A percentile compares a stretch with the other conserved stretches of the same genome.
phyloP scores from a whole-genome alignment of 2,888 invertebrate species.

The Osmoderma eremita region DNA sequence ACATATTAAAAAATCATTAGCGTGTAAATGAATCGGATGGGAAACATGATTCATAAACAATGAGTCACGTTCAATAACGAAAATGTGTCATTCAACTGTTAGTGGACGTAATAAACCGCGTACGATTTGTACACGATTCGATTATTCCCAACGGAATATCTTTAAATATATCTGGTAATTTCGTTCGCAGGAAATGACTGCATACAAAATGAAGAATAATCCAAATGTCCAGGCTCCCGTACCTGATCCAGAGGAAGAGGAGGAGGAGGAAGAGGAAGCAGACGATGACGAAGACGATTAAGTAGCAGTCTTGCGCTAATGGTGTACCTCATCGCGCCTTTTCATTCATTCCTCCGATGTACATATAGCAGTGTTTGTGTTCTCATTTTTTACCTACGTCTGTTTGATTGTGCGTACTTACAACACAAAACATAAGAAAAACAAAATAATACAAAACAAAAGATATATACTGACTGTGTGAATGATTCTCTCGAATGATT shows the following conservation, averaged over 20 bases:
- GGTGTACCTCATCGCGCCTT: constrained; percentile 58
- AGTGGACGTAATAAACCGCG: too few species aligned
- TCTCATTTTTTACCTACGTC: constrained; percentile 57
- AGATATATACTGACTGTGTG: constrained; percentile 48
- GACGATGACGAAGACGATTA: constrained; percentile 64
- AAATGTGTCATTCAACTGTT: constrained; percentile 33
- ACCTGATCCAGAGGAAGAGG: constrained; percentile 70
- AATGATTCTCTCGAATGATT: constrained; percentile 52
- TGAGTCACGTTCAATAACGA: constrained; percentile 31
- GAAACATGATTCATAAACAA: constrained; percentile 25
- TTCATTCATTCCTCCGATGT: constrained; percentile 62
- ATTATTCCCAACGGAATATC: too few species aligned
- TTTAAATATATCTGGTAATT: background rate
- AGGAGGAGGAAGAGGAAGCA: constrained; percentile 74
- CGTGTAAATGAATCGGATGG: constrained; percentile 15
- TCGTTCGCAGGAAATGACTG: constrained; percentile 80
- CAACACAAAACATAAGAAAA: constrained; percentile 46
- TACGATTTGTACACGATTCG: too few species aligned
- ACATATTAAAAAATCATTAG: constrained; percentile 20
- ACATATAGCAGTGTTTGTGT: constrained; percentile 60
- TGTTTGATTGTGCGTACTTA: constrained; percentile 61
- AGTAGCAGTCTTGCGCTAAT: constrained; percentile 44
- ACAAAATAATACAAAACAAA: constrained; percentile 29
- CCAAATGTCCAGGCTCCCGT: constrained; percentile 64
- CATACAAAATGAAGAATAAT: constrained; percentile 80